Percentiles rank a stretch among this genome's conserved stretches.
Evolutionary conservation across 2,113 vertebrate genomes (phyloP).

Genomic region (Eupsittula cactorum): DNA sequence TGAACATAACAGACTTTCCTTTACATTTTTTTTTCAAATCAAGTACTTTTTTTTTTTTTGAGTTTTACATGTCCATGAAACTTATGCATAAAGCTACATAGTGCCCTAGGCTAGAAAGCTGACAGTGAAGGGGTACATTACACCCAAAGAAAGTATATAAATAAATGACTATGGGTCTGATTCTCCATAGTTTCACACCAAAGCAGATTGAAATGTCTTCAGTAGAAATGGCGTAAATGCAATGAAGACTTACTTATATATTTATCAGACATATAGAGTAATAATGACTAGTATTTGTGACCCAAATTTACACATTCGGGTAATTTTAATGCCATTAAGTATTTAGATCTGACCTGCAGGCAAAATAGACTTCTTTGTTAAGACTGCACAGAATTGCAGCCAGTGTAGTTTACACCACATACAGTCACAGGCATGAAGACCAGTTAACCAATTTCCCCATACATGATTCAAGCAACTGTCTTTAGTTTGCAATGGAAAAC

Average conservation of each 20-base stretch:
- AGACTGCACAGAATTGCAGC: neutral
- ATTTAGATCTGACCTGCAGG: neutral
- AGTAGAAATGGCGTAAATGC: neutral
- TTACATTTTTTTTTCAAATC: neutral
- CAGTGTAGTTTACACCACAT: neutral
- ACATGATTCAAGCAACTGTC: neutral
- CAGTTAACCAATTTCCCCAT: neutral
- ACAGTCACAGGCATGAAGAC: neutral
- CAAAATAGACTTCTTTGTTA: neutral
- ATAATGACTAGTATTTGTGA: neutral
- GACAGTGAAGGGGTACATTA: neutral
- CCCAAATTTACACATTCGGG: neutral
- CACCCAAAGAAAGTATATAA: neutral
- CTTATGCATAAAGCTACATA: neutral
- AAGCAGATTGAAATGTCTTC: neutral
- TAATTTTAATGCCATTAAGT: neutral
- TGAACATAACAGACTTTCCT: constrained; percentile 55
- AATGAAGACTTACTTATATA: neutral
- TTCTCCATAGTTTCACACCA: neutral
- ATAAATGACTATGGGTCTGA: neutral
- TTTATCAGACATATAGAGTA: neutral
- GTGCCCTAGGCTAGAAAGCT: neutral
- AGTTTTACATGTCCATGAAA: neutral
- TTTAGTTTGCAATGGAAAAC: neutral
- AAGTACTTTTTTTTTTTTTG: neutral